phyloP scores from a whole-genome alignment of 2,888 invertebrate genomes.

The Escarpia spicata region DNA sequence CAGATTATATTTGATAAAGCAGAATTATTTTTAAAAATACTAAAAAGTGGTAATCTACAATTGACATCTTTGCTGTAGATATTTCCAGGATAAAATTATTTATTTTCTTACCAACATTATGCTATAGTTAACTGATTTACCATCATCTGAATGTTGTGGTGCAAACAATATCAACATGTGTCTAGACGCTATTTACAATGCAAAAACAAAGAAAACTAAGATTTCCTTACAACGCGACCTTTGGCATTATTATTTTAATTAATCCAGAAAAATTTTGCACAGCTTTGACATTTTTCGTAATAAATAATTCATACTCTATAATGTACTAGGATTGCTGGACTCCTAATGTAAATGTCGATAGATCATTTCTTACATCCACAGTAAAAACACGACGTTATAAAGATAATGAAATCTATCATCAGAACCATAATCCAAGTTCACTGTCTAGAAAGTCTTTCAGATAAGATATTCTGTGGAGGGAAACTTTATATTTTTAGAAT shows the following conservation, averaged over 20 bases:
- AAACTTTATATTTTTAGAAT: too few relatives aligned
- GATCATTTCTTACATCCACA: not conserved
- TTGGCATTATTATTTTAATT: slow-evolving; percentile 13
- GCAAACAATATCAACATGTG: too few relatives aligned
- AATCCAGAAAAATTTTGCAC: not conserved
- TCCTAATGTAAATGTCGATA: not conserved
- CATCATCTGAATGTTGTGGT: too few relatives aligned
- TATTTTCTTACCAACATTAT: not conserved
- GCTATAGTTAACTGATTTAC: too few relatives aligned
- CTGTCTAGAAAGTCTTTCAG: too few relatives aligned
- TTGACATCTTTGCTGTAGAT: not conserved
- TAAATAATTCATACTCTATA: not conserved
- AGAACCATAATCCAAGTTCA: not conserved
- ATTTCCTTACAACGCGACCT: not conserved
- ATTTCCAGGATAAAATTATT: not conserved
- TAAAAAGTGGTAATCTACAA: not conserved
- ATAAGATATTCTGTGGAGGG: too few relatives aligned
- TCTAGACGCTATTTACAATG: not conserved
- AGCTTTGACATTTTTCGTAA: not conserved
- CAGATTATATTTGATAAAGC: not conserved
- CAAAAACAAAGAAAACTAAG: not conserved
- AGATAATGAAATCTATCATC: not conserved
- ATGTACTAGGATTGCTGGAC: not conserved
- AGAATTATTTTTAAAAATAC: too few relatives aligned
- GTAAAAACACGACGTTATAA: not conserved